Conservation (phyloP, 2,113 vertebrate genomes). For the Thamnophis sirtalis region DNA sequence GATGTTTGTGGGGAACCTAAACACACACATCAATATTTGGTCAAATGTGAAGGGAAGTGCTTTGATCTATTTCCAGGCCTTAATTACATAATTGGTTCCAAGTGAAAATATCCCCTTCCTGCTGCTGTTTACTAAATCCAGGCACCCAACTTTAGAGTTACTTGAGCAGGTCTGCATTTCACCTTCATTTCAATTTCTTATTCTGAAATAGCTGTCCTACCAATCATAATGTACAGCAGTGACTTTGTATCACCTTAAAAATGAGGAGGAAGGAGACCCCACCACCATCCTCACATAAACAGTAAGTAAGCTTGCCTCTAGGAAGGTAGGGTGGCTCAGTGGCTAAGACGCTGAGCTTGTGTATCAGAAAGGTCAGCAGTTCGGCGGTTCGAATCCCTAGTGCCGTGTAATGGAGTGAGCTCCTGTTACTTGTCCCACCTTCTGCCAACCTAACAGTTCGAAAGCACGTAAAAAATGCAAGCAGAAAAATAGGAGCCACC, state of each 20-base stretch:
- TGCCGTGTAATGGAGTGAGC: no score
- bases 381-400: no score
- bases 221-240: background rate
- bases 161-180: background rate
- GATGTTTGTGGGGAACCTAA: slow-evolving; percentile 9
- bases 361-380: no score
- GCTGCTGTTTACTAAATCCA: slow-evolving; percentile 7
- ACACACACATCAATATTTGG: slow-evolving; percentile 19
- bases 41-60: slow-evolving; percentile 3
- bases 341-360: no score
- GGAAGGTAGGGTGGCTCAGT: background rate
- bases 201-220: background rate
- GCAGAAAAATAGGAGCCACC: no score
- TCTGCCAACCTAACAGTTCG: no score
- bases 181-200: background rate
- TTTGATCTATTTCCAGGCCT: slow-evolving; percentile 22
- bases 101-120: slow-evolving; percentile 24
- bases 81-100: slow-evolving; percentile 30
- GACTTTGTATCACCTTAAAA: background rate
- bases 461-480: no score
- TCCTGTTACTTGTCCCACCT: no score
- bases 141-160: background rate
- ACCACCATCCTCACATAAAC: background rate
- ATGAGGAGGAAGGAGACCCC: no score
- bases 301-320: background rate